A percentile compares a stretch with the other conserved stretches of the same genome.
These are phyloP conservation scores for Leptoclinus maculatus DNA, from an alignment of 2,797 vertebrate genomes.

Conservation along the genomic window DNA sequence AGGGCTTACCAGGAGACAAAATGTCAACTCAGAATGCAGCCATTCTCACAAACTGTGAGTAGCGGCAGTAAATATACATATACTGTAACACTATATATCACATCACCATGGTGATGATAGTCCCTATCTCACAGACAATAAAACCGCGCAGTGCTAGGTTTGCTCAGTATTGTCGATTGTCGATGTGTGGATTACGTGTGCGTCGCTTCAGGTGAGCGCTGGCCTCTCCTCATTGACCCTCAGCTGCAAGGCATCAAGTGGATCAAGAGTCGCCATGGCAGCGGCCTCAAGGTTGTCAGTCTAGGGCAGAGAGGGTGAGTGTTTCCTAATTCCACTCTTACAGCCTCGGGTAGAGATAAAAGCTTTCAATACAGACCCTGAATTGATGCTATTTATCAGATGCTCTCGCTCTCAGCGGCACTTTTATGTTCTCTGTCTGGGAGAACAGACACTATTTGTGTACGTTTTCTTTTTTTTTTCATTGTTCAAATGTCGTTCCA, in stretches of 20 bases:
- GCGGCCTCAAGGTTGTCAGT: constrained; percentile 81
- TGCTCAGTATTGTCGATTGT: neutral
- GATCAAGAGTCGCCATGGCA: constrained; percentile 85
- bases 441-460: neutral
- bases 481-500: constrained; percentile 42
- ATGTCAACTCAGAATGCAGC: constrained; percentile 85
- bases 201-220: constrained; percentile 76
- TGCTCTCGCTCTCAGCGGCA: neutral
- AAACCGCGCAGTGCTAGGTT: neutral
- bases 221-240: constrained; percentile 86
- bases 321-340: neutral
- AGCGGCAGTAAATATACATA: neutral
- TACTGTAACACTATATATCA: neutral
- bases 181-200: neutral
- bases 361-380: neutral
- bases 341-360: neutral
- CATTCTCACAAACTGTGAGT: constrained; percentile 81
- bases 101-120: neutral
- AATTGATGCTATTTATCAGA: neutral
- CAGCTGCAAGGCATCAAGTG: constrained; percentile 86
- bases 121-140: neutral
- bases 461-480: neutral
- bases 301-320: constrained; percentile 85
- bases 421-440: neutral
- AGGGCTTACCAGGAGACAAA: constrained; percentile 83